phyloP scores from a whole-genome alignment of 1,140 invertebrate genomes.

The Papilio polytes region DNA sequence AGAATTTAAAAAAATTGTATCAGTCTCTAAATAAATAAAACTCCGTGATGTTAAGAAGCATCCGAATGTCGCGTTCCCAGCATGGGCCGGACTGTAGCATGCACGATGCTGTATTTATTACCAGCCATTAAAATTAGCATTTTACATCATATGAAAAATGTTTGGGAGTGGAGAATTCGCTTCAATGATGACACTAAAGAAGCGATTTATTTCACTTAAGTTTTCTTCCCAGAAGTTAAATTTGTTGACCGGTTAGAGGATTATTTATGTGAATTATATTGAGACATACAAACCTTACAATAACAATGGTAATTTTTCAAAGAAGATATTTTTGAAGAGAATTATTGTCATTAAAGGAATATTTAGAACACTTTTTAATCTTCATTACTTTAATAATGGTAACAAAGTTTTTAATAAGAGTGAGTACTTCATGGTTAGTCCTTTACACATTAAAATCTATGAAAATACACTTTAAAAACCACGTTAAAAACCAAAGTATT shows the following conservation, averaged over 20 bases:
- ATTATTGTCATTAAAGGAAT: too few relatives aligned
- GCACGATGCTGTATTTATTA: constrained; percentile 33
- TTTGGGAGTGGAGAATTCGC: constrained; percentile 13
- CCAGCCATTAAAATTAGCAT: constrained; percentile 31
- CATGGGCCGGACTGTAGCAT: not conserved
- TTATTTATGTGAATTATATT: not conserved
- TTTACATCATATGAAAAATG: constrained; percentile 27
- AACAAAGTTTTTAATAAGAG: too few relatives aligned
- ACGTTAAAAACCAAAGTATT: not conserved
- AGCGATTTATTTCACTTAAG: not conserved
- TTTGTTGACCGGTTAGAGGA: not conserved
- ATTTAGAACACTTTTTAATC: too few relatives aligned
- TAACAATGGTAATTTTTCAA: too few relatives aligned
- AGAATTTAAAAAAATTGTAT: too few relatives aligned
- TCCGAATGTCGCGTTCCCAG: constrained; percentile 4
- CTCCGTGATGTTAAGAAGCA: not conserved
- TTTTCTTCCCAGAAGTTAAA: not conserved
- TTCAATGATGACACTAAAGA: not conserved
- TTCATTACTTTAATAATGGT: too few relatives aligned
- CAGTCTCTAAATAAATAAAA: constrained; percentile 1
- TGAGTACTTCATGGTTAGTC: too few relatives aligned
- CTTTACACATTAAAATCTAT: too few relatives aligned
- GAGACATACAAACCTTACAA: too few relatives aligned
- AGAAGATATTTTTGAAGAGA: too few relatives aligned
- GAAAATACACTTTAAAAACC: not conserved